Evolutionary conservation across 2,888 invertebrate genomes (phyloP), one percentile per base, ranked within the genome.

Genomic region (Lypha dubia): DNA sequence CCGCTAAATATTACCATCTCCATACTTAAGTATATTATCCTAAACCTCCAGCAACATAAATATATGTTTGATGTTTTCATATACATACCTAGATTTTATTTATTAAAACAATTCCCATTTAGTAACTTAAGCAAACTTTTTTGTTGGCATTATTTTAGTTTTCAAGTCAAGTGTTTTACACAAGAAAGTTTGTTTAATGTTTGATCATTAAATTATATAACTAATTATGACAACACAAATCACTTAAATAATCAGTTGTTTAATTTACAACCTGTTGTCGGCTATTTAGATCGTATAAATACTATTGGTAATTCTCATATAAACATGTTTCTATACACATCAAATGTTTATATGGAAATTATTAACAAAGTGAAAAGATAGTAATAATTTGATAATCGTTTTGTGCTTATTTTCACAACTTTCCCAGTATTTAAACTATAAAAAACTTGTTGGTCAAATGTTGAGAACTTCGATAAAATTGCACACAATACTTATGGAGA

Each of bases 11-110:
- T 68, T 70, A 70, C 58, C 71, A 65, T 38, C 58, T 17, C 24
- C 62, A 17, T 44, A 65, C 63, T 15, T n/a, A n/a, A n/a, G n/a
- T 44, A 75, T 49, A 9, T 67, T 44, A 63, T 35, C 51, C 74
- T 63, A n/a, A 28, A n/a, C n/a, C 32, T 70, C 46, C 84, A 86
- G 77, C 83, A 74, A 74, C 58, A 22, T 53, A 56, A 11, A 63
- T 79, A 63, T 79, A 35, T 65, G 56, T 70, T 79, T 79, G 24
- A 79, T 79, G 56, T 75, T 62, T 76, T 49, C 38, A 38, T 38
- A 38, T 38, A 73, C 32, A 53, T 28, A 28, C 28, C 2, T 51
- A 53, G 17, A 51, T 51, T 79, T 82, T 46, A 44, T 79, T 82
- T 46, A 44, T 22, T 49, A 41, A 24, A 22, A 46, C 38, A 75